Percentiles rank a stretch among this genome's conserved stretches.
Conservation (phyloP, 1,140 invertebrate species). For the Cotesia glomerata region DNA sequence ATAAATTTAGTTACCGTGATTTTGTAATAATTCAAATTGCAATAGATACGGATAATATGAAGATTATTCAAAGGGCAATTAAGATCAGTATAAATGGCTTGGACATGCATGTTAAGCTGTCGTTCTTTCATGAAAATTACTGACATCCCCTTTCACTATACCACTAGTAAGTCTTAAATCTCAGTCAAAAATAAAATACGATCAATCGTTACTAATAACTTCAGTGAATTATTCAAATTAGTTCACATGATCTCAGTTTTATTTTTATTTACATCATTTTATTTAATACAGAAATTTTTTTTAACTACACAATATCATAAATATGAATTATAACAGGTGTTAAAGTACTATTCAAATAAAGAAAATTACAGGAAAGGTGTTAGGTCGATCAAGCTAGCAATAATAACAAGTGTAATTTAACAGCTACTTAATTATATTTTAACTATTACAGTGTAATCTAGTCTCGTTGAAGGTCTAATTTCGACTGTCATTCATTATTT, state of each 20-base stretch:
- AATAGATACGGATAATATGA: neutral
- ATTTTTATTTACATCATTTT: no score
- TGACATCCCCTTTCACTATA: neutral
- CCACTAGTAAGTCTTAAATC: neutral
- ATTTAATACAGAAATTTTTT: no score
- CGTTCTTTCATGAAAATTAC: slow-evolving; percentile 20
- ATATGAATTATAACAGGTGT: no score
- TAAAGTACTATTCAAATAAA: no score
- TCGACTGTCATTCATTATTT: no score
- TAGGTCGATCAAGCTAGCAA: no score
- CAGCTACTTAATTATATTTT: no score
- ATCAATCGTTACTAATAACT: neutral
- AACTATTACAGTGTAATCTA: no score
- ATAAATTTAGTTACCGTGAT: neutral
- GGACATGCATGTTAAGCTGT: slow-evolving; percentile 18
- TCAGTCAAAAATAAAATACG: slow-evolving; percentile 1
- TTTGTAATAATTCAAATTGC: slow-evolving; percentile 7
- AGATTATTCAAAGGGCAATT: slow-evolving; percentile 10
- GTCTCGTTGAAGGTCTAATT: no score
- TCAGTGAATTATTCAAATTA: neutral
- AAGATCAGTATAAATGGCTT: neutral
- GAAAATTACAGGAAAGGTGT: no score
- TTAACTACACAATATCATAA: no score
- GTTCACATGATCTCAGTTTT: neutral
- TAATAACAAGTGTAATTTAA: no score